A percentile compares a stretch with the other conserved stretches of the same genome.
Conservation (phyloP, 2,113 vertebrate genomes). For the Aegithalos caudatus region DNA sequence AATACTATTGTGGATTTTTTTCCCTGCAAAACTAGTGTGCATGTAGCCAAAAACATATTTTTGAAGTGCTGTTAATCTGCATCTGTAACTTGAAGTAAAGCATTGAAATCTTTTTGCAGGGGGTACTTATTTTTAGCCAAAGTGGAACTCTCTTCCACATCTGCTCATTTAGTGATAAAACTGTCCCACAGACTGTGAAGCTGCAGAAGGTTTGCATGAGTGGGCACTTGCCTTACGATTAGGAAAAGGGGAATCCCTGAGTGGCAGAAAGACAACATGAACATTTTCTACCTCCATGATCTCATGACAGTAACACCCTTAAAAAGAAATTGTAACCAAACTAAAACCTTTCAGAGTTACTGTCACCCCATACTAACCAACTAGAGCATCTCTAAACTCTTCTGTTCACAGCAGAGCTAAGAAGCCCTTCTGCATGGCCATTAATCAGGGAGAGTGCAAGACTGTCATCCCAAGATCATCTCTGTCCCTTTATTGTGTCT, state of each 20-base stretch:
- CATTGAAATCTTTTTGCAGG: not conserved
- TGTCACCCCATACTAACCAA: not conserved
- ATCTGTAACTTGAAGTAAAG: not conserved
- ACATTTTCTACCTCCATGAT: not conserved
- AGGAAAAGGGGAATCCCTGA: not conserved
- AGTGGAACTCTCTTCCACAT: not conserved
- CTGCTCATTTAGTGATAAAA: not conserved
- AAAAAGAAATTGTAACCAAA: not conserved
- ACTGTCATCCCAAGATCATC: not conserved
- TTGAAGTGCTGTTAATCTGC: not conserved
- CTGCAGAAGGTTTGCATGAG: not conserved
- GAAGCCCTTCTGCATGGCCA: not conserved
- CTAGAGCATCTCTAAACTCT: not conserved
- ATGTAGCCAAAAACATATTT: not conserved
- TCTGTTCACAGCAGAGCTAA: not conserved
- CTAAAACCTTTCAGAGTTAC: not conserved
- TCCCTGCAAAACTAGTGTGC: not conserved
- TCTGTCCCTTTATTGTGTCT: not conserved
- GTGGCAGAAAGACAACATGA: not conserved
- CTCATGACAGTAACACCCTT: not conserved
- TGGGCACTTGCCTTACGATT: not conserved
- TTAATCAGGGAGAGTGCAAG: not conserved
- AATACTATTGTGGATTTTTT: not conserved
- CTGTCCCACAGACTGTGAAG: not conserved
- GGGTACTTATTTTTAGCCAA: not conserved